These are phyloP conservation scores for Bombus consobrinus DNA, from an alignment of 1,140 invertebrate genomes.

Conservation along the genomic window DNA sequence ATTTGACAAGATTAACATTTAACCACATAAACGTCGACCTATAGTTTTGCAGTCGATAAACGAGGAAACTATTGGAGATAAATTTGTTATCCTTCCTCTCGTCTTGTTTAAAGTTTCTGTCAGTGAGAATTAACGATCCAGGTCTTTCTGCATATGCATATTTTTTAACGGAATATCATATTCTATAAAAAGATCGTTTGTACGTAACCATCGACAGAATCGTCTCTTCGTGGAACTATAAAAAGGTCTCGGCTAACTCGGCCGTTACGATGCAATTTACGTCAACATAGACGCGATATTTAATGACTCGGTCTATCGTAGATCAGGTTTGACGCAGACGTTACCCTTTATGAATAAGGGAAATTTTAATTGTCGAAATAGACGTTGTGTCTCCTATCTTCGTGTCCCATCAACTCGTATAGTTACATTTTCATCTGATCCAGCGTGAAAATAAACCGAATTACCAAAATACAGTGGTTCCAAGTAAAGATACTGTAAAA, in stretches of 20 bases:
- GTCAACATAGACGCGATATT: background rate
- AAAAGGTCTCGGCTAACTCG: background rate
- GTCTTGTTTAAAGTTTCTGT: too few species aligned
- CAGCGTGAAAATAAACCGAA: background rate
- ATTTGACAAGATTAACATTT: too few species aligned
- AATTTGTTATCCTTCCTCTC: too few species aligned
- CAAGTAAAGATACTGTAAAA: background rate
- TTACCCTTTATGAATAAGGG: too few species aligned
- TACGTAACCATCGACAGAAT: background rate
- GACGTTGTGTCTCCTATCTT: background rate
- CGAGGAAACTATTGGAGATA: too few species aligned
- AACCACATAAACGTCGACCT: too few species aligned
- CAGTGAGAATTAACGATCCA: too few species aligned
- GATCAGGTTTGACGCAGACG: background rate
- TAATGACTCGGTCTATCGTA: background rate
- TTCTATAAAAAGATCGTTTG: conserved; percentile 11
- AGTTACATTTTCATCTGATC: background rate
- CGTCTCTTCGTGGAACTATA: background rate
- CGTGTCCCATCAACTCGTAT: background rate
- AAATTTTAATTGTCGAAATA: background rate
- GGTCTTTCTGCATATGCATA: too few species aligned
- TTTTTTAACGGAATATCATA: background rate
- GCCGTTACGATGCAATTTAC: background rate
- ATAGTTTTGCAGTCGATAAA: too few species aligned
- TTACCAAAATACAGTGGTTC: background rate